Conservation (phyloP, 1,140 invertebrate species). For the Drosophila gunungcola region DNA sequence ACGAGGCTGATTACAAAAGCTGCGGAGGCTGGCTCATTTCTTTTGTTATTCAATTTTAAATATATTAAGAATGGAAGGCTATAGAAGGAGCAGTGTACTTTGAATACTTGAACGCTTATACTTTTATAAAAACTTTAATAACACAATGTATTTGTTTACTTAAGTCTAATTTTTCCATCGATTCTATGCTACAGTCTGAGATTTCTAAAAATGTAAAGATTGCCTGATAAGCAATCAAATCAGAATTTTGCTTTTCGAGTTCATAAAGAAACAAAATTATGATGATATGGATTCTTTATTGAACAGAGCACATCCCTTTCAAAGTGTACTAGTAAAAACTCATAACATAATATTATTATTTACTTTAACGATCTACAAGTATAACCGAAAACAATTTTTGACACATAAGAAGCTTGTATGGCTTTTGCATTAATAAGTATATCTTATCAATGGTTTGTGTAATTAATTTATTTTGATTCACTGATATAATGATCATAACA, state of each 20-base stretch:
- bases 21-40: constrained; percentile 12
- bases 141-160: not conserved
- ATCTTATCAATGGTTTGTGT: too few relatives aligned
- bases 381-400: too few relatives aligned
- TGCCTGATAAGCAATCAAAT: not conserved
- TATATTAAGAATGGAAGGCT: constrained; percentile 6
- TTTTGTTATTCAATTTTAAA: constrained; percentile 29
- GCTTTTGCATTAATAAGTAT: too few relatives aligned
- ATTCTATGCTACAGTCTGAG: not conserved
- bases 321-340: too few relatives aligned
- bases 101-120: not conserved
- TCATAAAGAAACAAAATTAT: not conserved
- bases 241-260: too few relatives aligned
- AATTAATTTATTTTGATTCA: too few relatives aligned
- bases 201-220: not conserved
- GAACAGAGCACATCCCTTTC: too few relatives aligned
- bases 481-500: too few relatives aligned
- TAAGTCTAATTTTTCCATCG: not conserved
- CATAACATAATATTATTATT: too few relatives aligned
- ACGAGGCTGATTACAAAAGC: constrained; percentile 30
- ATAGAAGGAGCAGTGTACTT: constrained; percentile 2
- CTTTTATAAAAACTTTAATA: not conserved
- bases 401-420: too few relatives aligned
- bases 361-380: too few relatives aligned
- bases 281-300: not conserved